phyloP scores from a whole-genome alignment of 2,113 vertebrate species.

The Madoqua kirkii region DNA sequence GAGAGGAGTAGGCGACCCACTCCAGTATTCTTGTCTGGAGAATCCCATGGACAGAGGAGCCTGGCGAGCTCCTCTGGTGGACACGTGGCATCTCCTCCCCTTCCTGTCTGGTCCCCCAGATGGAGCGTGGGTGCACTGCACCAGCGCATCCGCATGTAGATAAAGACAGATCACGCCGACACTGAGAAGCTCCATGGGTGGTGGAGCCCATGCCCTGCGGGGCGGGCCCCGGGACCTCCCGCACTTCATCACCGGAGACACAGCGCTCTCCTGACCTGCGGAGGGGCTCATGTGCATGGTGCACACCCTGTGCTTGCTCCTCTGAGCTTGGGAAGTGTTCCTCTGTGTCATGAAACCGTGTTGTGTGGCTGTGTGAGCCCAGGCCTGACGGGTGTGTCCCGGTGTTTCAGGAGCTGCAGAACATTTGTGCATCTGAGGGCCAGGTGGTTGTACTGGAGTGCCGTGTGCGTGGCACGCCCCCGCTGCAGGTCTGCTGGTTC shows the following conservation, averaged over 20 bases:
- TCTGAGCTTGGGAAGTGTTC: background rate
- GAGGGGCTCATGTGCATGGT: background rate
- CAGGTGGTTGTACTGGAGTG: constrained; percentile 97
- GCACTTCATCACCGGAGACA: background rate
- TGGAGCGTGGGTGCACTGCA: background rate
- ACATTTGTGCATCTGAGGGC: constrained; percentile 89
- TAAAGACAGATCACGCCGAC: background rate
- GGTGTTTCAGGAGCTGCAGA: constrained; percentile 88
- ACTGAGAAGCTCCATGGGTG: background rate
- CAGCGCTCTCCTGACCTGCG: background rate
- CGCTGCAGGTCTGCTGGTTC: constrained; percentile 91
- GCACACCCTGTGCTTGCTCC: background rate
- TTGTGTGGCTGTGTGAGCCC: background rate
- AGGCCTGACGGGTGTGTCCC: background rate
- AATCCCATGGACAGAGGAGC: background rate
- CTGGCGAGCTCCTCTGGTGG: background rate
- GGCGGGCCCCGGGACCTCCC: background rate
- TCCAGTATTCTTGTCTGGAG: background rate
- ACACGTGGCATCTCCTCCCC: background rate
- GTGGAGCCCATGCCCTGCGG: background rate
- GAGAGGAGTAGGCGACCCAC: background rate
- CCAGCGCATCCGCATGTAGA: background rate
- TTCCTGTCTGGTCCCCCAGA: background rate
- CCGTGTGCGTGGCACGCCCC: constrained; percentile 89
- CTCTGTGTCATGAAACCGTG: background rate